phyloP scores from a whole-genome alignment of 2,888 invertebrate genomes.

The Hydrotaea diabolus region DNA sequence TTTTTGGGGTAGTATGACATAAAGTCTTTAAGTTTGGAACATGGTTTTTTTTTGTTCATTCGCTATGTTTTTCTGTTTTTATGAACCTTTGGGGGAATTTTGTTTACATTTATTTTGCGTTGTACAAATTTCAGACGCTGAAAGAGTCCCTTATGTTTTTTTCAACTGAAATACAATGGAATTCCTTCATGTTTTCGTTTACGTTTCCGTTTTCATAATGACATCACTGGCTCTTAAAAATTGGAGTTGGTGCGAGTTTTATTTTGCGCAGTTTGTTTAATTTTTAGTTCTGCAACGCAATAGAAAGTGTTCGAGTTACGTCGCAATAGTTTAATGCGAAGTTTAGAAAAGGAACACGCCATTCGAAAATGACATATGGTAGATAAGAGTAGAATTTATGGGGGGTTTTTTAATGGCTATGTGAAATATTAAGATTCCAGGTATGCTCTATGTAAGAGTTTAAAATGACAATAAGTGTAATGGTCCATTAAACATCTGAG shows the following conservation, averaged over 20 bases:
- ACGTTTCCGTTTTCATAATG: neutral
- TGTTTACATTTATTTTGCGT: slow-evolving; percentile 24
- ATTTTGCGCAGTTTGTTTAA: slow-evolving; percentile 3
- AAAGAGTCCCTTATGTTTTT: slow-evolving; percentile 13
- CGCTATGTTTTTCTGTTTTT: neutral
- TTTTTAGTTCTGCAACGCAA: neutral
- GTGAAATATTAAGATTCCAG: too few species aligned
- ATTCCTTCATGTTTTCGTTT: slow-evolving; percentile 12
- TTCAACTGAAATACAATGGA: slow-evolving; percentile 7
- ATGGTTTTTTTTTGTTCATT: neutral
- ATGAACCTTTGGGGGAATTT: slow-evolving; percentile 3
- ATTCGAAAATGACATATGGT: neutral
- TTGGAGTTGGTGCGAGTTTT: neutral
- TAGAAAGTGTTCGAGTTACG: neutral
- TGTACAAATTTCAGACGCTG: neutral
- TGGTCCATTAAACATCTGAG: too few species aligned
- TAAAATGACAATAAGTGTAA: too few species aligned
- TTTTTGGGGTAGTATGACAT: neutral
- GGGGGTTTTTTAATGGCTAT: too few species aligned
- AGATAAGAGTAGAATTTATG: too few species aligned
- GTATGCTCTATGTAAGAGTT: too few species aligned
- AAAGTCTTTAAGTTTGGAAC: neutral
- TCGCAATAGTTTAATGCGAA: neutral
- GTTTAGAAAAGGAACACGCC: neutral
- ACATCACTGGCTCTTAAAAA: neutral